These are phyloP conservation scores for Felis catus DNA, from an alignment of 2,113 vertebrate species.

Conservation along the genomic window DNA sequence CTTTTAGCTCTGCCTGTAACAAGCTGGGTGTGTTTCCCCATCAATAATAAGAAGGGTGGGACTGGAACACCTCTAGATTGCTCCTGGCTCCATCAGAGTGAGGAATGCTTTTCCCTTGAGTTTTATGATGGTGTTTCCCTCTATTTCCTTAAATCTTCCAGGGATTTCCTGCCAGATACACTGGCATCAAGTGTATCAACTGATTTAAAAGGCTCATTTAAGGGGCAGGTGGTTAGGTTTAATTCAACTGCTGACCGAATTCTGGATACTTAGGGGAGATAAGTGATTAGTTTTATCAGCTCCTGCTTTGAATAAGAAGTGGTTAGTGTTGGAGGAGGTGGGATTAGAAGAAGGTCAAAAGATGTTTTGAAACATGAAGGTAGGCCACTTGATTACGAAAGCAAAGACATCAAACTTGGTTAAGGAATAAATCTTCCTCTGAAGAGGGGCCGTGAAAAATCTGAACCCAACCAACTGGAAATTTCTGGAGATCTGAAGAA, in stretches of 20 bases:
- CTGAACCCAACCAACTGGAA: not conserved
- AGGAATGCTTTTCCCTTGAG: not conserved
- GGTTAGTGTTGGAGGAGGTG: not conserved
- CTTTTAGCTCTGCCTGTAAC: not conserved
- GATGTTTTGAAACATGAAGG: not conserved
- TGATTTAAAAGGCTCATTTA: not conserved
- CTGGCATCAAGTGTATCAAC: not conserved
- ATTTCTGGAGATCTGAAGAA: not conserved
- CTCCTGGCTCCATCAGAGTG: not conserved
- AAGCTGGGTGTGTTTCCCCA: not conserved
- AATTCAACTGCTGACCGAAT: not conserved
- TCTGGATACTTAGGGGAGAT: not conserved
- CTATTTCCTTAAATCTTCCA: not conserved
- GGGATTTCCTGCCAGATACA: not conserved
- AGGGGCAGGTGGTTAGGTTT: not conserved
- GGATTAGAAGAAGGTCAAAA: not conserved
- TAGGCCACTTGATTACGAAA: not conserved
- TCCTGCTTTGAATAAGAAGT: conserved; percentile 32
- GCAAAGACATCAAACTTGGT: not conserved
- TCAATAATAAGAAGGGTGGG: not conserved
- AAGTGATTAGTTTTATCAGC: not conserved
- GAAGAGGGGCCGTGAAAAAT: not conserved
- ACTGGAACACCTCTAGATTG: not conserved
- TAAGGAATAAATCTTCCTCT: not conserved
- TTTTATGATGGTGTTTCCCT: not conserved